Conservation (phyloP, 2,113 vertebrate species). For the Gracilinanus agilis region DNA sequence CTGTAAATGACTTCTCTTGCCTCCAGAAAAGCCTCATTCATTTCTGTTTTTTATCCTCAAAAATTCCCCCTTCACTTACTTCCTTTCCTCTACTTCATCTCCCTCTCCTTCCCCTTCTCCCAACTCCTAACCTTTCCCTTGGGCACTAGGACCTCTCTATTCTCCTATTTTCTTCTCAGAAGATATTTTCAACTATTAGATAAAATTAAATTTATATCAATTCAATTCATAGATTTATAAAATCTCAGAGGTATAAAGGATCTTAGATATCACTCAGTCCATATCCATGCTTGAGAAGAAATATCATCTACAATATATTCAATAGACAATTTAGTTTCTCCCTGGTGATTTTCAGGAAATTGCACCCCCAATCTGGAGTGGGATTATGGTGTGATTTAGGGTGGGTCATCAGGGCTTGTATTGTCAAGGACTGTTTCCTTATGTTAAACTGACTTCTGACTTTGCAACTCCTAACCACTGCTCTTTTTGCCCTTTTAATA, state of each 20-base stretch:
- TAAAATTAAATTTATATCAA: neutral
- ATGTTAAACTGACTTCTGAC: neutral
- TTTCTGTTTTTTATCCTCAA: neutral
- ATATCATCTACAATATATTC: neutral
- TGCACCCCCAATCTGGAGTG: no score
- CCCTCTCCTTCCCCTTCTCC: no score
- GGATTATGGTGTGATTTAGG: neutral
- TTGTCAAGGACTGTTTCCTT: neutral
- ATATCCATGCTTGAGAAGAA: neutral
- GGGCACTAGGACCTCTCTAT: neutral
- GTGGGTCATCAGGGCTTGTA: neutral
- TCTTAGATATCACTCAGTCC: neutral
- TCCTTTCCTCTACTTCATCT: no score
- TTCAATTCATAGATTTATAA: neutral
- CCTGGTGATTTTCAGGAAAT: neutral
- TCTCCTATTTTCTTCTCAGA: neutral
- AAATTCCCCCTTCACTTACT: no score
- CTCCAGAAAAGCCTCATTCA: no score
- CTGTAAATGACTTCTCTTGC: no score
- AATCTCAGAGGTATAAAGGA: neutral
- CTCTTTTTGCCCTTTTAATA: neutral
- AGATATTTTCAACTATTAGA: neutral
- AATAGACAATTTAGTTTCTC: no score
- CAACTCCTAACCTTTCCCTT: no score
- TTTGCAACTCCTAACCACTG: neutral